These are phyloP conservation scores for Hippocampus mohnikei DNA, from an alignment of 2,113 vertebrate genomes.

Conservation along the genomic window DNA sequence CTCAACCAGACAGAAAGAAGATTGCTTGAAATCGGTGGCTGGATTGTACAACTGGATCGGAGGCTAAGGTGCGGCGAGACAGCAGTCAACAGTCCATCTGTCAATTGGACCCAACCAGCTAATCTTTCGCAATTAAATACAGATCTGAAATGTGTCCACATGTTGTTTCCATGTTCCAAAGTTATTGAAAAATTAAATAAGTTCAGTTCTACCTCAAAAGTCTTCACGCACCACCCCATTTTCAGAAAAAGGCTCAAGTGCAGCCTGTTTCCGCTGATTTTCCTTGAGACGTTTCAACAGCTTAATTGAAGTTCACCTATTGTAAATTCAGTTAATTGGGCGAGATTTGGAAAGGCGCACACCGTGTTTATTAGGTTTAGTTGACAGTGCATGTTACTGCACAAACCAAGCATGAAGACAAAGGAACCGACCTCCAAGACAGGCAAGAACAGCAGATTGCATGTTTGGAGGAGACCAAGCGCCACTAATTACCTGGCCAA, in stretches of 20 bases:
- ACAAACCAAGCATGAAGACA: not conserved
- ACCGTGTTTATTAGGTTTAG: too few species aligned
- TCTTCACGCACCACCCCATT: not conserved
- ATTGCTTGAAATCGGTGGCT: constrained; percentile 42
- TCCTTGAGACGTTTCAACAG: not conserved
- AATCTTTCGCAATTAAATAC: constrained; percentile 25
- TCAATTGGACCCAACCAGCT: constrained; percentile 17
- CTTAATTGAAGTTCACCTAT: not conserved
- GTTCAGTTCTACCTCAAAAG: not conserved
- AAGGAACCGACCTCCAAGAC: not conserved
- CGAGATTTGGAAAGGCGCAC: too few species aligned
- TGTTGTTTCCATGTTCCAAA: not conserved
- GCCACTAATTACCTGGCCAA: too few species aligned
- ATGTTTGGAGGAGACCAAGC: too few species aligned
- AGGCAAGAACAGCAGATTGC: too few species aligned
- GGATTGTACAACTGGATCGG: constrained; percentile 35
- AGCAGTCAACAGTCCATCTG: constrained; percentile 34
- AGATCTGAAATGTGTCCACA: not conserved
- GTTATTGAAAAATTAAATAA: not conserved
- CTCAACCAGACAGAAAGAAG: constrained; percentile 35
- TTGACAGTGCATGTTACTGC: not conserved
- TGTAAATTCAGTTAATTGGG: too few species aligned
- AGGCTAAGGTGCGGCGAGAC: constrained; percentile 20
- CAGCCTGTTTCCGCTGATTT: not conserved
- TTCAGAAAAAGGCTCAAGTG: too few species aligned